Base-by-base conservation (phyloP, 2,797 vertebrate species). In the Ctenopoma kingsleyae region DNA sequence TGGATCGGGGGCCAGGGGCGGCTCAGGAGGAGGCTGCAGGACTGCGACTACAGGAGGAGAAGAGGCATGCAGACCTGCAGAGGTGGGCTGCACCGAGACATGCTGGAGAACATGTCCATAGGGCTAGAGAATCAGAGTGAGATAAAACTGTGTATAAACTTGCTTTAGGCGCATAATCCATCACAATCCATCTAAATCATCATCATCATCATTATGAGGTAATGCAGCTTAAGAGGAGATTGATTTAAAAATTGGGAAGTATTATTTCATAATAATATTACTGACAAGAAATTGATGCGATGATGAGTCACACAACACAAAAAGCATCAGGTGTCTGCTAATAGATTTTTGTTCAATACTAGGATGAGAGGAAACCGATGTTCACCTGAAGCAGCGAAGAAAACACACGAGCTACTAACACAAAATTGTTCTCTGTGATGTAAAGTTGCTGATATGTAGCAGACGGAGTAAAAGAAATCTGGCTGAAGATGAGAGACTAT, bases 41-140 rank as follows among this genome's bases (percentile, higher is more conserved):
- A 94, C 72, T 0, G 93, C 73, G 13, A 93, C 78, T 1, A 87
- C 83, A 8, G 92, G 85, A 19, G 93, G 91, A 63, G 91, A 71
- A 16, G 90, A 80, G 68, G 87, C 46, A 84, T 76, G 91, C 56
- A 90, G 85, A 56, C 84, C 77, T 2, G 85, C 65, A 12, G 87
- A 40, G 36, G 67, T 12, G 17, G 86, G 58, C 84, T 91, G 92
- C 19, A 87, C 78, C 0, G 91, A 73, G 44, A 87, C 81, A 0
- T 89, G 87, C 76, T 91, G 90, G 71, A 90, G 82, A 10, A 90
- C 79, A 0, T 81, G 89, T 52, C 89, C 84, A 12, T 88, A 92
- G 41, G 84, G 69, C 92, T 93, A 38, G 30, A 57, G 52, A 3
- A n/a, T 0, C 23, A 60, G 13, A 19, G 23, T 3, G 10, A 20